Conservation (phyloP, 2,888 invertebrate genomes). For the Archips crataeganus region DNA sequence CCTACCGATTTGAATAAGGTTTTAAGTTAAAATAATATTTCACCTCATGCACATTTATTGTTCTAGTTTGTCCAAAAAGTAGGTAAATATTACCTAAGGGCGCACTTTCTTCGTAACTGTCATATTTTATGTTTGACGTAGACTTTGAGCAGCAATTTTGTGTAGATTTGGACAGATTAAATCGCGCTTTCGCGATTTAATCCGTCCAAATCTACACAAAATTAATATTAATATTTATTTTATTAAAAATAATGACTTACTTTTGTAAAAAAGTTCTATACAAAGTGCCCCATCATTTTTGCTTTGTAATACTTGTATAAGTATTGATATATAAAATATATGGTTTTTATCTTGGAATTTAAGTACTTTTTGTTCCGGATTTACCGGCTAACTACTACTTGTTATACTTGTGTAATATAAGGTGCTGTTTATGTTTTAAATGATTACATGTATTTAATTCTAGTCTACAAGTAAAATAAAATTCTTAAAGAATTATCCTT, state of each 20-base stretch:
- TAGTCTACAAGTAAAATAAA: slow-evolving; percentile 78
- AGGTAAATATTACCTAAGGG: no score
- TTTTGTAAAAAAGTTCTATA: neutral
- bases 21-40: neutral
- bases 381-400: slow-evolving; percentile 3
- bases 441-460: slow-evolving; percentile 72
- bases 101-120: no score
- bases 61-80: no score
- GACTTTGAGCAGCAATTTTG: no score
- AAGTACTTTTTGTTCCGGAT: neutral
- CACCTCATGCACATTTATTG: no score
- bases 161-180: no score
- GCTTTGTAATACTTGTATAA: neutral
- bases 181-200: no score
- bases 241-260: neutral
- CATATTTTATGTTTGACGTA: no score
- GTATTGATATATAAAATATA: neutral
- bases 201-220: no score
- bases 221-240: no score
- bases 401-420: slow-evolving; percentile 52
- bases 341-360: neutral
- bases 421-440: slow-evolving; percentile 70
- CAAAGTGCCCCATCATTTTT: no score
- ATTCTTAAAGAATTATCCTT: slow-evolving; percentile 51
- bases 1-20: slow-evolving; percentile 17